Conservation (phyloP, 2,113 vertebrate genomes). For the Brachionichthys hirsutus region DNA sequence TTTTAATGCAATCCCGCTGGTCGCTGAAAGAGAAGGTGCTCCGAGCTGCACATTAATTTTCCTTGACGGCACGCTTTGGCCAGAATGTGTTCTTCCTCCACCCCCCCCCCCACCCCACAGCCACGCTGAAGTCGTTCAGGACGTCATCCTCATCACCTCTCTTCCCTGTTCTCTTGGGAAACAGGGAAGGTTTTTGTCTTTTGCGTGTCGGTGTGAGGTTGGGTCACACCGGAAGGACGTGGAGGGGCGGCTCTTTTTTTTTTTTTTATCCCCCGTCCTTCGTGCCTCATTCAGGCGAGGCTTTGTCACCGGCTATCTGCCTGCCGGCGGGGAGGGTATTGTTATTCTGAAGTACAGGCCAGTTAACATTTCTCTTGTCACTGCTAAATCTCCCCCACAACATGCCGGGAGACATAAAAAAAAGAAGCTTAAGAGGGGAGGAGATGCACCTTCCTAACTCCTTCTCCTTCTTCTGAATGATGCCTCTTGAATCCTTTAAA, state of each 20-base stretch:
- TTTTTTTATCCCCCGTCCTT: constrained; percentile 54
- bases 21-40: constrained; percentile 5
- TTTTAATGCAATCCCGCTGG: constrained; percentile 19
- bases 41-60: constrained; percentile 10
- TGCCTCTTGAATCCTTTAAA: background rate
- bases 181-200: too few species aligned
- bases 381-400: constrained; percentile 45
- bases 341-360: constrained; percentile 66
- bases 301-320: constrained; percentile 74
- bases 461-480: background rate
- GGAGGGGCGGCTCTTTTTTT: constrained; percentile 49
- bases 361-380: constrained; percentile 72
- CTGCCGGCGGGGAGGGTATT: constrained; percentile 62
- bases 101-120: background rate
- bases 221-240: constrained; percentile 38
- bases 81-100: constrained; percentile 14
- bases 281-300: constrained; percentile 41
- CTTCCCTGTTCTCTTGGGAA: constrained; percentile 21
- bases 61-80: constrained; percentile 22
- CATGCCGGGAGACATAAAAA: background rate
- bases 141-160: constrained; percentile 7
- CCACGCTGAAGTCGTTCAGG: too few species aligned
- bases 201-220: constrained; percentile 1
- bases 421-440: background rate
- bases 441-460: constrained; percentile 18